Conservation (phyloP, 2,113 vertebrate species). For the Maccullochella peelii region DNA sequence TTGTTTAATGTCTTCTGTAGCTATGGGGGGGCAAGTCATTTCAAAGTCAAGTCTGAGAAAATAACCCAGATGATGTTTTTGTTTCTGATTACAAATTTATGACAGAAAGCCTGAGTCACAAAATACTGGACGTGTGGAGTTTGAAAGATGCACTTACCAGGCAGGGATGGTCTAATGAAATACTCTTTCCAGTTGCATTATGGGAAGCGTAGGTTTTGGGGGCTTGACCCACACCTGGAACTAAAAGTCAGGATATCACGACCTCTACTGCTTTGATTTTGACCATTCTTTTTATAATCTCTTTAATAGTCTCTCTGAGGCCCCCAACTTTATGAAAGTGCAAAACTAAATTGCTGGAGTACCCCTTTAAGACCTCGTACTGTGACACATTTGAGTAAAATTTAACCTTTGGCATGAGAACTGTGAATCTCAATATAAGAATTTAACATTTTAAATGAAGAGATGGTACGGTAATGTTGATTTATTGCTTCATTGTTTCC, state of each 20-base stretch:
- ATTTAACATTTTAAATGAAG: not conserved
- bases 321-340: not conserved
- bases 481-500: not conserved
- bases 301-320: not conserved
- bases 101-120: not conserved
- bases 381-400: not conserved
- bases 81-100: too few species aligned
- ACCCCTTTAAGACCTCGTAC: not conserved
- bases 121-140: not conserved
- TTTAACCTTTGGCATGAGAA: not conserved
- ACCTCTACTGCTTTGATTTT: not conserved
- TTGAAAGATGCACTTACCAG: not conserved
- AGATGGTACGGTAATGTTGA: not conserved
- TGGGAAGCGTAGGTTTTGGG: not conserved
- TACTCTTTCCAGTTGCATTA: not conserved
- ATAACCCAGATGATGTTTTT: not conserved
- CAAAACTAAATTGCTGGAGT: not conserved
- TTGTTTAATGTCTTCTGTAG: not conserved
- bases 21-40: not conserved
- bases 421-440: not conserved
- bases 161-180: not conserved
- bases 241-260: not conserved
- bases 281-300: not conserved
- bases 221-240: not conserved
- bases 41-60: not conserved